These are phyloP conservation scores for Anadara kagoshimensis DNA, from an alignment of 1,140 invertebrate genomes.

Conservation along the genomic window DNA sequence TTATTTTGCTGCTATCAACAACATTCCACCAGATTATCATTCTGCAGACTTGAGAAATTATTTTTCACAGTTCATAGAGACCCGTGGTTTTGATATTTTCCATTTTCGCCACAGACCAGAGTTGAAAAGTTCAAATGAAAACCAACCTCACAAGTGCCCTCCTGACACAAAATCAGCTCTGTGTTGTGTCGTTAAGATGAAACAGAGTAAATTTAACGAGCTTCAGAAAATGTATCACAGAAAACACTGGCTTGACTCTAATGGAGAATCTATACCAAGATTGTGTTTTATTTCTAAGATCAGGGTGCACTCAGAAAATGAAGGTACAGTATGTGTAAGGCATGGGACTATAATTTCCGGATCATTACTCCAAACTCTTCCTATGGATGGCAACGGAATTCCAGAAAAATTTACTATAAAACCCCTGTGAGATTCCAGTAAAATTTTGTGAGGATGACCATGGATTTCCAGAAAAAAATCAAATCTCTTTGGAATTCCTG, in stretches of 20 bases:
- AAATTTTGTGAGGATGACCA: too few species aligned
- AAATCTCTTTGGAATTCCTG: too few species aligned
- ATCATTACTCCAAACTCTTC: too few species aligned
- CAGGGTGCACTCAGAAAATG: conserved; percentile 50
- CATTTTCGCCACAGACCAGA: conserved; percentile 78
- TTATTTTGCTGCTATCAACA: conserved; percentile 66
- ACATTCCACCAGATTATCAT: conserved; percentile 76
- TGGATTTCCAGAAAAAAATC: too few species aligned
- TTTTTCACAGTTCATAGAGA: conserved; percentile 76
- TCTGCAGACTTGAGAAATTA: conserved; percentile 76
- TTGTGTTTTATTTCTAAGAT: conserved; percentile 70
- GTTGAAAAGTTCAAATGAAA: conserved; percentile 21
- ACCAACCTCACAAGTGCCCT: too few species aligned
- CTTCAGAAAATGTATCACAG: conserved; percentile 73
- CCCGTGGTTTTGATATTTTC: conserved; percentile 75
- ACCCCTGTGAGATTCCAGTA: too few species aligned
- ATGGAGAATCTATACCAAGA: conserved; percentile 70
- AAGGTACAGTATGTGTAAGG: too few species aligned
- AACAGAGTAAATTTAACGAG: conserved; percentile 27
- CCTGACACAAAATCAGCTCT: too few species aligned
- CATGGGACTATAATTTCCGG: too few species aligned
- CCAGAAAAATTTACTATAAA: too few species aligned
- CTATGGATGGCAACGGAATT: too few species aligned
- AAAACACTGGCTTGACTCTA: conserved; percentile 75
- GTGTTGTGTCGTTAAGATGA: background rate